These are phyloP conservation scores for Tamandua tetradactyla DNA, from an alignment of 2,797 vertebrate species.

Conservation along the genomic window DNA sequence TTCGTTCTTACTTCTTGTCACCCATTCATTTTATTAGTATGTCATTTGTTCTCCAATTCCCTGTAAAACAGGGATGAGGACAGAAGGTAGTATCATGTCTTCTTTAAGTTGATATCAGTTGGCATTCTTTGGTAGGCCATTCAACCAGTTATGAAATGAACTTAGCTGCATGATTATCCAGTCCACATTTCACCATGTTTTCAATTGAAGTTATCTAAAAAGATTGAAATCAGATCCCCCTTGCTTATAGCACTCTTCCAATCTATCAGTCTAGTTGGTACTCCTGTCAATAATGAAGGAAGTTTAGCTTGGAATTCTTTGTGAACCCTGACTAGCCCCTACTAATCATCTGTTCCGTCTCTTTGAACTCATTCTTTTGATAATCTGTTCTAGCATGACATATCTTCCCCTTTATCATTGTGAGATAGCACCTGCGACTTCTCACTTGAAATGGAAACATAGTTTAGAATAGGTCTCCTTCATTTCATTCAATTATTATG, in stretches of 20 bases:
- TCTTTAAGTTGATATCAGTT: not conserved
- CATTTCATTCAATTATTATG: not conserved
- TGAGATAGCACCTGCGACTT: not conserved
- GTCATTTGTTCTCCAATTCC: not conserved
- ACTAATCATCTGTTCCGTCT: not conserved
- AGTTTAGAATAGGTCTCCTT: not conserved
- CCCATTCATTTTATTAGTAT: not conserved
- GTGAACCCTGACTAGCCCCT: not conserved
- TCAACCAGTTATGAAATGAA: not conserved
- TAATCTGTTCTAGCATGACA: not conserved
- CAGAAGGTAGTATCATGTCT: not conserved
- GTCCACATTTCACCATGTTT: not conserved
- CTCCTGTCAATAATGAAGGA: not conserved
- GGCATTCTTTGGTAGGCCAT: not conserved
- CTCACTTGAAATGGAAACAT: slow-evolving; percentile 8
- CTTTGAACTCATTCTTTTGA: not conserved
- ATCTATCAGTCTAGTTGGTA: not conserved
- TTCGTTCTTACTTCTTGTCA: not conserved
- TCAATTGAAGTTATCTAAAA: not conserved
- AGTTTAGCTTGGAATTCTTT: not conserved
- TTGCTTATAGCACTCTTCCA: not conserved
- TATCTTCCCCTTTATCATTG: not conserved
- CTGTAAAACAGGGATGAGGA: not conserved
- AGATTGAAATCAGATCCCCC: not conserved
- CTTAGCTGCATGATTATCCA: not conserved